phyloP scores from a whole-genome alignment of 2,888 invertebrate species.

The Mythimna loreyi region DNA sequence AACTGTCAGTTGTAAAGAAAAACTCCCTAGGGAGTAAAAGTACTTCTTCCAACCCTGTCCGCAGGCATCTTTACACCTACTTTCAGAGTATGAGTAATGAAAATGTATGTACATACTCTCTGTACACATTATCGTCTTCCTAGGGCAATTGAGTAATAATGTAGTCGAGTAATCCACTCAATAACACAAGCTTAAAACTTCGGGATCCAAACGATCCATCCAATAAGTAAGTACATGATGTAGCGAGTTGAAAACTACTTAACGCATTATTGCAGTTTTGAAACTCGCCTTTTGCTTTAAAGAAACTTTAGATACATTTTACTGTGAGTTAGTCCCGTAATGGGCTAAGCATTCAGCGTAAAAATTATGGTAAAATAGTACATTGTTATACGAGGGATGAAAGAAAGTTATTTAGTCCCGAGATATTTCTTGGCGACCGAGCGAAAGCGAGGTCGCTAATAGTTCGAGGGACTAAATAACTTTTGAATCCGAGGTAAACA shows the following conservation, averaged over 20 bases:
- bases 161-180: not conserved
- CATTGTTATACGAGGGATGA: too few species aligned
- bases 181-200: not conserved
- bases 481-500: too few species aligned
- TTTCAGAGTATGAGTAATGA: too few species aligned
- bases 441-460: too few species aligned
- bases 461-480: too few species aligned
- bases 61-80: too few species aligned
- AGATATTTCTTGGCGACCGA: too few species aligned
- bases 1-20: too few species aligned
- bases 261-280: conserved; percentile 1
- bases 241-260: conserved; percentile 9
- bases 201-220: not conserved
- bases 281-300: not conserved
- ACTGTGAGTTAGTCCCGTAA: not conserved
- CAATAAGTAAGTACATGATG: not conserved
- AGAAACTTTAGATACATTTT: not conserved
- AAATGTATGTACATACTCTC: too few species aligned
- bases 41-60: too few species aligned
- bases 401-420: too few species aligned
- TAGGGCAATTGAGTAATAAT: not conserved
- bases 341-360: not conserved
- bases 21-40: too few species aligned
- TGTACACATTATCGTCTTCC: not conserved
- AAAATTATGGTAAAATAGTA: not conserved